Conservation (phyloP, 1,140 invertebrate species). For the Cydia fagiglandana region DNA sequence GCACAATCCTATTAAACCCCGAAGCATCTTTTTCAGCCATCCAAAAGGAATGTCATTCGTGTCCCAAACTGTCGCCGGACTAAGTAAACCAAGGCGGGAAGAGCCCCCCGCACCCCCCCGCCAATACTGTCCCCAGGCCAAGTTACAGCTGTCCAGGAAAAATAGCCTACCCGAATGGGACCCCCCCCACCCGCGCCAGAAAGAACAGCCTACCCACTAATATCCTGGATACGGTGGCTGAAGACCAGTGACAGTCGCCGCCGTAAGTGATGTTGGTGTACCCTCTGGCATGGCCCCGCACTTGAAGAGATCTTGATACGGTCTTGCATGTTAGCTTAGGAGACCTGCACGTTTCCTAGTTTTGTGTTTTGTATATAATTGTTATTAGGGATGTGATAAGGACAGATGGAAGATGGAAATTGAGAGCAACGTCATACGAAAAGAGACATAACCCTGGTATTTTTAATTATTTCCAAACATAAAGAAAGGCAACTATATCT, state of each 20-base stretch:
- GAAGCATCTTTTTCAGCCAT: slow-evolving; percentile 27
- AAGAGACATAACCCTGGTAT: too few species aligned
- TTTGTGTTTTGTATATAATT: slow-evolving; percentile 51
- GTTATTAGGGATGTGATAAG: background rate
- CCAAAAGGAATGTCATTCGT: slow-evolving; percentile 66
- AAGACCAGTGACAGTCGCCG: slow-evolving; percentile 71
- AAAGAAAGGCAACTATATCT: too few species aligned
- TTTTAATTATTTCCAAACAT: too few species aligned
- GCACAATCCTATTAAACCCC: background rate
- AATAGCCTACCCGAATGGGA: slow-evolving; percentile 74
- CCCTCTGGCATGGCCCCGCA: slow-evolving; percentile 72
- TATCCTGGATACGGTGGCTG: slow-evolving; percentile 61
- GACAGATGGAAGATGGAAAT: background rate
- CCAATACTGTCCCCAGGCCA: slow-evolving; percentile 70
- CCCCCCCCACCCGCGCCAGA: slow-evolving; percentile 65
- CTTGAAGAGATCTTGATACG: slow-evolving; percentile 65
- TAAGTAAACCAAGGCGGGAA: slow-evolving; percentile 63
- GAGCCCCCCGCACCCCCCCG: slow-evolving; percentile 55
- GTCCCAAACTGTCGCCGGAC: slow-evolving; percentile 70
- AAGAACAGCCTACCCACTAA: slow-evolving; percentile 75
- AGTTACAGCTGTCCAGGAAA: slow-evolving; percentile 64
- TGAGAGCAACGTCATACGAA: background rate
- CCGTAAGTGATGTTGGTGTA: slow-evolving; percentile 72
- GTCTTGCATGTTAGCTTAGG: slow-evolving; percentile 77
- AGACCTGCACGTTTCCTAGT: slow-evolving; percentile 58